Evolutionary conservation across 2,888 invertebrate genomes (phyloP).

Genomic region (Thysanoteuthis rhombus): DNA sequence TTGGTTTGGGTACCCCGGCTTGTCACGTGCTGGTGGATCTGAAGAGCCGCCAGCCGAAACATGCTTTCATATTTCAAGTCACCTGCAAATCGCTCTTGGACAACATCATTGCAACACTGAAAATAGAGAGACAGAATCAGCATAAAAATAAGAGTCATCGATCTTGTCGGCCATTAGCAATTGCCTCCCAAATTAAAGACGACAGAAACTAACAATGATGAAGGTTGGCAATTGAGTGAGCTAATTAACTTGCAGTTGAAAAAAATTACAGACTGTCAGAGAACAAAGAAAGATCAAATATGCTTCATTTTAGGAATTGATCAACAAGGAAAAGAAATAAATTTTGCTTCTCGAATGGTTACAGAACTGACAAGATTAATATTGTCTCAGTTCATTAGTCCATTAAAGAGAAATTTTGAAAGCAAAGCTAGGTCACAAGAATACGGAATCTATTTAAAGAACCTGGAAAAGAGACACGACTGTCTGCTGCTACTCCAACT

Average conservation of each 20-base stretch:
- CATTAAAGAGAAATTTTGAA: not conserved
- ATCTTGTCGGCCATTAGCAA: not conserved
- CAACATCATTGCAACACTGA: constrained; percentile 91
- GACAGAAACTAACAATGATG: too few species aligned
- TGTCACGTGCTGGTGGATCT: constrained; percentile 89
- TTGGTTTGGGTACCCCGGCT: constrained; percentile 84
- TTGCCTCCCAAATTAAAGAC: not conserved
- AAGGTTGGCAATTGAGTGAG: not conserved
- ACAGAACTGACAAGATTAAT: not conserved
- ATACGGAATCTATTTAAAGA: not conserved
- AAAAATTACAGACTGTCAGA: not conserved
- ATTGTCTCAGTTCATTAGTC: not conserved
- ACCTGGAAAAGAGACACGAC: too few species aligned
- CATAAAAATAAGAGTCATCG: not conserved
- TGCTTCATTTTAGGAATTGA: not conserved
- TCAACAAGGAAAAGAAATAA: not conserved
- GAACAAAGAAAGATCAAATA: not conserved
- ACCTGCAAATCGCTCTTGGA: constrained; percentile 88
- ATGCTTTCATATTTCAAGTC: constrained; percentile 90
- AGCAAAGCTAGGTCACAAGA: not conserved
- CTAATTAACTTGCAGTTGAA: not conserved
- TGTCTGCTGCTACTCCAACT: too few species aligned
- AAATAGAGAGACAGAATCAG: constrained; percentile 39
- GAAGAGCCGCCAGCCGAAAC: constrained; percentile 84
- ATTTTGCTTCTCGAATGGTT: not conserved